Percentiles rank a stretch among this genome's conserved stretches.
Evolutionary conservation across 2,797 vertebrate genomes (phyloP).

Genomic region (Poecilia wingei): DNA sequence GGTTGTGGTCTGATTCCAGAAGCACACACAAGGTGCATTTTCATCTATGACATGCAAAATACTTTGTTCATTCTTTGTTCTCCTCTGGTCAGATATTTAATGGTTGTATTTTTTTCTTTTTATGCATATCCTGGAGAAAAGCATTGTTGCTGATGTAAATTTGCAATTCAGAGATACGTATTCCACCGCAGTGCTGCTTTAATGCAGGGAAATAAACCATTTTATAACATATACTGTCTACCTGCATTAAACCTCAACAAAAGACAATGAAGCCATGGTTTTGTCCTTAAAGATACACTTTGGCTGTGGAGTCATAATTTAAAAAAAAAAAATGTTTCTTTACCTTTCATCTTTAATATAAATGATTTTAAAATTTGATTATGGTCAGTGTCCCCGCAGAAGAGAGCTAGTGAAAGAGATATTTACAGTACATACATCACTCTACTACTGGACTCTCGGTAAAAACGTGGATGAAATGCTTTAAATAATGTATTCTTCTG

Average conservation of each 20-base stretch:
- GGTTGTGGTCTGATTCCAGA: constrained; percentile 8
- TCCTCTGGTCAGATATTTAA: not conserved
- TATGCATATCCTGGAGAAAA: constrained; percentile 5
- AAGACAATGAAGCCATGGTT: not conserved
- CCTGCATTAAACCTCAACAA: not conserved
- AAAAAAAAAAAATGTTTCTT: too few species aligned
- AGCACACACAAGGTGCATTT: constrained; percentile 15
- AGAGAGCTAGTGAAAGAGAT: not conserved
- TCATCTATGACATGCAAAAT: constrained; percentile 8
- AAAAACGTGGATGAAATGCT: not conserved
- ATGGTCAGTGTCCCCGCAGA: not conserved
- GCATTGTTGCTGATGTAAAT: constrained; percentile 4
- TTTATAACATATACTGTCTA: not conserved
- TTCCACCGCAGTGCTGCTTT: not conserved
- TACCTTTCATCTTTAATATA: not conserved
- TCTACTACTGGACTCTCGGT: not conserved
- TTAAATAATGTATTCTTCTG: not conserved
- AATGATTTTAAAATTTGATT: not conserved
- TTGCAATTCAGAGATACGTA: constrained; percentile 3
- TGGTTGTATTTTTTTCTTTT: not conserved
- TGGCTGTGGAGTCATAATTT: not conserved
- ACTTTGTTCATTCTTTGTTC: constrained; percentile 5
- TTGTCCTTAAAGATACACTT: constrained; percentile 17
- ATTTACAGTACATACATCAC: not conserved
- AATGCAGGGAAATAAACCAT: not conserved